Evolutionary conservation across 2,113 vertebrate species (phyloP), one percentile per base, ranked within the genome.

Genomic region (Leptodactylus fuscus): DNA sequence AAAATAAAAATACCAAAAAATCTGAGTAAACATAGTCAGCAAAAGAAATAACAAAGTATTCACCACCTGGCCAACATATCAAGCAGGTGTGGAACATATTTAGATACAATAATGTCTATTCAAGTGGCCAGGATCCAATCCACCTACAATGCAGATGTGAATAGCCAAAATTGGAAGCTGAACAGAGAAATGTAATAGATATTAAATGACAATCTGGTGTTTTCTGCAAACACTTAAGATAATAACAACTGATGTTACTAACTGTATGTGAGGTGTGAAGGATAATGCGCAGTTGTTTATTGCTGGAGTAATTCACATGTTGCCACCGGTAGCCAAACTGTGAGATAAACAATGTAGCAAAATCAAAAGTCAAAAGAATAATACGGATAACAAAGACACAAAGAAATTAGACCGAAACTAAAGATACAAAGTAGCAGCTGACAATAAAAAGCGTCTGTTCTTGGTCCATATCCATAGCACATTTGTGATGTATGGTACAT

Each of bases 31-130:
- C 65, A 2, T 36, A 20, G 32, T 36, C 34, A 69, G 65, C 32
- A 69, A 38, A 69, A 22, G 34, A 69, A n/a, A 82, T 20, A 53
- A 22, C 16, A 67, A 49, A 24, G 20, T 4, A 58, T 48, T 48
- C 44, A 49, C 71, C 53, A 84, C 82, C 71, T 84, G 82, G 53
- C 53, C 70, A 65, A 36, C 41, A 49, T 65, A 20, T 76, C 55
- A 75, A 46, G 55, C 82, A 84, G 82, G 82, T 65, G 71, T 70
- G 58, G 46, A 65, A 76, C 82, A 84, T 76, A 76, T 76, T 76
- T 84, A 84, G 82, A 49, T 76, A 49, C 44, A 67, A 70, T 74
- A 60, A 74, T 74, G 51, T 29, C 41, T 84, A 27, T 76, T 41
- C 44, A 84, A 32, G 60, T 76, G 71, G 71, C 71, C 41, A 48